Evolutionary conservation across 2,797 vertebrate species (phyloP).

Genomic region (Emys orbicularis): DNA sequence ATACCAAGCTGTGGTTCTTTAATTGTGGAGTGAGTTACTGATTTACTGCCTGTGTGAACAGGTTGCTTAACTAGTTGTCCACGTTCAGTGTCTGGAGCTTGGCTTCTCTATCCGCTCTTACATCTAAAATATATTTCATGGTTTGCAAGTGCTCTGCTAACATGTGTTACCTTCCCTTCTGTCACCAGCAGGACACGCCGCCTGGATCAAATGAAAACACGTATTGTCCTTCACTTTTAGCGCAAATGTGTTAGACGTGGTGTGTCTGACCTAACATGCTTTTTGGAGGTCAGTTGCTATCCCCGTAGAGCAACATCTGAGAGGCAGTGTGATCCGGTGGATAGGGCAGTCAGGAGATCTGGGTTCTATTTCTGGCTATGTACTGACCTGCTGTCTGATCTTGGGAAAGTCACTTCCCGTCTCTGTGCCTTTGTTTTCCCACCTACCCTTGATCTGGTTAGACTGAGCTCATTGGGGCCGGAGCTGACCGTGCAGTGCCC

Average conservation of each 20-base stretch:
- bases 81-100: neutral
- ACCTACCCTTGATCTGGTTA: neutral
- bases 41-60: neutral
- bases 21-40: neutral
- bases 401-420: neutral
- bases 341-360: neutral
- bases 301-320: neutral
- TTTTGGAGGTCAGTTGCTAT: neutral
- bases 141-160: neutral
- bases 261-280: neutral
- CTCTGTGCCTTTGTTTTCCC: neutral
- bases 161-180: neutral
- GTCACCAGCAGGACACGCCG: neutral
- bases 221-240: neutral
- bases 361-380: neutral
- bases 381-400: neutral
- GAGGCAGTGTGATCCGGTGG: neutral
- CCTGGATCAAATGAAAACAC: neutral
- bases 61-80: neutral
- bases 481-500: neutral
- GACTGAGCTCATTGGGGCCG: neutral
- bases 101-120: accelerated
- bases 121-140: accelerated
- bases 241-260: neutral
- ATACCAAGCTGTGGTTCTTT: accelerated